Evolutionary conservation across 2,888 invertebrate species (phyloP), one percentile per base, ranked within the genome.

Genomic region (Melanchra persicariae): DNA sequence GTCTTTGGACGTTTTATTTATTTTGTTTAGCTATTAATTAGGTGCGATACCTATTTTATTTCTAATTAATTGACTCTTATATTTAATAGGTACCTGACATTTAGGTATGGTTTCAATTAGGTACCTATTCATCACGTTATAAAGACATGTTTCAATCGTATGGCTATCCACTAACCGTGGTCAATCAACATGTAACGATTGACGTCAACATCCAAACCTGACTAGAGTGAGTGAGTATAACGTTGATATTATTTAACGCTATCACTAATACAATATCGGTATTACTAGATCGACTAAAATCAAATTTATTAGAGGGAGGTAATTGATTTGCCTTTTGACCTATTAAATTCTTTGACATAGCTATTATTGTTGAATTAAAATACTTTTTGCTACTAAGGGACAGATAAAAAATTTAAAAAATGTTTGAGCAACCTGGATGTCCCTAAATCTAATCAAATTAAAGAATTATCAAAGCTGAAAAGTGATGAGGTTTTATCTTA

Each of bases 401-500:
- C 15, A 3, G 12, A 22, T 45, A 34, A 34, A 45, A 17, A 45
- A 8, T 10, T 0, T n/a, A 19, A 60, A 61, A 22, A 15, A 9
- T 5, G 15, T 43, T 24, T 0, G 4, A 17, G 30, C 6, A n/a
- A n/a, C n/a, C n/a, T n/a, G 54, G 4, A 9, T 19, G 8, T n/a
- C 24, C 12, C 1, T 30, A 34, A 17, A 51, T 3, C 43, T 47
- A 47, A 54, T 40, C 45, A 30, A 40, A 55, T 62, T 1, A 17
- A 72, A 6, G n/a, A 15, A 19, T 47, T 47, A 68, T 10, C 19
- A 40, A 72, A 55, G 4, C n/a, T 55, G n/a, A 55, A 30, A 30
- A 34, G 37, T 34, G 22, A 9, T 22, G 34, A 43, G 0, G 19
- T n/a, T 0, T 26, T 30, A 37, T 68, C 91, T 90, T 93, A 98